Conservation (phyloP, 2,113 vertebrate species). For the Agelaius tricolor region DNA sequence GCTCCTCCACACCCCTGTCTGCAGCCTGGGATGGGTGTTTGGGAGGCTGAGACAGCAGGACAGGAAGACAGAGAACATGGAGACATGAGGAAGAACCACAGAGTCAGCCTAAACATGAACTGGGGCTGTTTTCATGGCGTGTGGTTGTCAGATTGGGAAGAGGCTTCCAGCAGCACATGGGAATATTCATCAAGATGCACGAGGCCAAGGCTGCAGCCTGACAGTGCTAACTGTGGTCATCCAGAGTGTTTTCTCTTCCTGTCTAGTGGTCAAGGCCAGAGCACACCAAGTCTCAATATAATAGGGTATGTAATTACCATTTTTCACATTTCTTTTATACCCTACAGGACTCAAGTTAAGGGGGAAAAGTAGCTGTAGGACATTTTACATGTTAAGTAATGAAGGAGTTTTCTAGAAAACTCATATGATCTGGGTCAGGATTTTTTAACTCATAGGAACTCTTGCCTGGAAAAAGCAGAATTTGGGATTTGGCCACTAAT, state of each 20-base stretch:
- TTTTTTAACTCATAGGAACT: not conserved
- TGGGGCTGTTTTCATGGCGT: not conserved
- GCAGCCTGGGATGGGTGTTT: conserved; percentile 40
- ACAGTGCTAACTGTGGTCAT: not conserved
- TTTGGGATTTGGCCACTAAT: not conserved
- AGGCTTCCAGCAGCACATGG: not conserved
- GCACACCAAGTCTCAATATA: not conserved
- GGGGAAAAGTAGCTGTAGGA: not conserved
- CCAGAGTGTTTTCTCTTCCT: not conserved
- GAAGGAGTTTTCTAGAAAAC: not conserved
- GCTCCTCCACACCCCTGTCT: conserved; percentile 38
- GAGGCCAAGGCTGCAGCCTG: not conserved
- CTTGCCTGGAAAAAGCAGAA: not conserved
- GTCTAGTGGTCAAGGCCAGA: not conserved
- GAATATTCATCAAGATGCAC: not conserved
- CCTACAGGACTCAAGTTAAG: not conserved
- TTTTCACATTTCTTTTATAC: not conserved
- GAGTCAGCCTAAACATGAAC: not conserved
- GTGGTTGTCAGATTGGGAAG: not conserved
- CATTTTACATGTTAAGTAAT: not conserved
- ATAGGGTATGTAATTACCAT: not conserved
- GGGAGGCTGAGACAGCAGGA: conserved; percentile 50
- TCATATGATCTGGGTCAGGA: not conserved
- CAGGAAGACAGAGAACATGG: conserved; percentile 36
- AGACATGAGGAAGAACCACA: not conserved